phyloP scores from a whole-genome alignment of 2,113 vertebrate genomes.

The Pluvialis apricaria region DNA sequence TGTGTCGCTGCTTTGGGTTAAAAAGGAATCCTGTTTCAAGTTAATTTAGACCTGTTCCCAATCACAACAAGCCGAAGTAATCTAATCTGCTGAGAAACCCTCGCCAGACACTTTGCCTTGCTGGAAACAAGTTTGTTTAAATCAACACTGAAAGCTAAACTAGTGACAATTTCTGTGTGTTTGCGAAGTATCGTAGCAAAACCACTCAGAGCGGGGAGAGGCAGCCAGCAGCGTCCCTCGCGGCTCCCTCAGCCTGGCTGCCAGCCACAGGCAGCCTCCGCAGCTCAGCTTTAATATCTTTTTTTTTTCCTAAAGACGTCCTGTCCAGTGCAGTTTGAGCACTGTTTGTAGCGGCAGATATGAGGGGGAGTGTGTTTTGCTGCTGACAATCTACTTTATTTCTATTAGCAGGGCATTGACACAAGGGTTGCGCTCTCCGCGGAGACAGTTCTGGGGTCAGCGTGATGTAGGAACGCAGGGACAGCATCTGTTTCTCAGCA shows the following conservation, averaged over 20 bases:
- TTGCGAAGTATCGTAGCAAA: neutral
- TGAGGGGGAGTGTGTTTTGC: accelerated
- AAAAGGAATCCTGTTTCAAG: neutral
- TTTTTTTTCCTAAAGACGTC: neutral
- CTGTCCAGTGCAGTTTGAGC: neutral
- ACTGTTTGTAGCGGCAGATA: neutral
- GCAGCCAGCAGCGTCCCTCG: neutral
- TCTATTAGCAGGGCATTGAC: neutral
- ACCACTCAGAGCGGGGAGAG: neutral
- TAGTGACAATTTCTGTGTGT: neutral
- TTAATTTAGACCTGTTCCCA: neutral
- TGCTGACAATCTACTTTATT: neutral
- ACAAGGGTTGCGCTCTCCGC: accelerated
- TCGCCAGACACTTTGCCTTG: neutral
- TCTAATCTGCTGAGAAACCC: neutral
- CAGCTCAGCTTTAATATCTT: accelerated
- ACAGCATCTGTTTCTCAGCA: neutral
- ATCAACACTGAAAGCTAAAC: neutral
- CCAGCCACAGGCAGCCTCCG: accelerated
- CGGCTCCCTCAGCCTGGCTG: neutral
- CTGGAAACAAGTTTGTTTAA: neutral
- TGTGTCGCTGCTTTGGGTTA: neutral
- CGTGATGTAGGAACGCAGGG: accelerated
- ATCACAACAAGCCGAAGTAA: neutral
- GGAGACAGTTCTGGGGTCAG: neutral